These are phyloP conservation scores for Zosterops lateralis DNA, from an alignment of 2,113 vertebrate species.

Conservation along the genomic window DNA sequence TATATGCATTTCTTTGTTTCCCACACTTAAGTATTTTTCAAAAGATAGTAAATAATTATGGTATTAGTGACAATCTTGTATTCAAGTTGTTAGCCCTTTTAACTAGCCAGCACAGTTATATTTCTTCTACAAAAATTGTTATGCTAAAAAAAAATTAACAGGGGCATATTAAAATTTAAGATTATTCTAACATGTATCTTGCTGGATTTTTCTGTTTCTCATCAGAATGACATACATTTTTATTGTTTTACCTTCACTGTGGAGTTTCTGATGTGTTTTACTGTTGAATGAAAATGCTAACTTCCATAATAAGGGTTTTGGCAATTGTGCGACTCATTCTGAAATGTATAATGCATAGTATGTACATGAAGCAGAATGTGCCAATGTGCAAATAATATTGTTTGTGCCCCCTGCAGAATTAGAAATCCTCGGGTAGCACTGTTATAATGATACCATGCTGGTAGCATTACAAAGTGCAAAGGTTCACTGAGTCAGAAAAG, in stretches of 20 bases:
- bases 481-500: conserved; percentile 72
- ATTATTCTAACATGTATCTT: background rate
- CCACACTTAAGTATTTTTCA: background rate
- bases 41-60: background rate
- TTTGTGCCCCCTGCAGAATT: conserved; percentile 70
- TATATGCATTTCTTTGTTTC: background rate
- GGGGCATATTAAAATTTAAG: background rate
- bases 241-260: background rate
- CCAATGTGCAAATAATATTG: conserved; percentile 73
- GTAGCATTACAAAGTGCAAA: conserved; percentile 77
- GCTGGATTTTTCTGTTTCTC: background rate
- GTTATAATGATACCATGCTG: conserved; percentile 76
- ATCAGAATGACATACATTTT: background rate
- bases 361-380: conserved; percentile 63
- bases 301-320: conserved; percentile 24
- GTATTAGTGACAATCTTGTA: background rate
- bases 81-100: background rate
- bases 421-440: conserved; percentile 68
- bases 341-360: conserved; percentile 67
- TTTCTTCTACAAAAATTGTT: background rate
- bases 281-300: conserved; percentile 20
- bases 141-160: background rate
- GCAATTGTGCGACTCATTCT: conserved; percentile 45
- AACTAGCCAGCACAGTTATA: background rate
- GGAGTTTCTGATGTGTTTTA: conserved; percentile 14